Evolutionary conservation across 35 echinoderm and acorn worm genomes (phyloP), one percentile per base, ranked within the genome.

Genomic region (Heliocidaris erythrogramma): DNA sequence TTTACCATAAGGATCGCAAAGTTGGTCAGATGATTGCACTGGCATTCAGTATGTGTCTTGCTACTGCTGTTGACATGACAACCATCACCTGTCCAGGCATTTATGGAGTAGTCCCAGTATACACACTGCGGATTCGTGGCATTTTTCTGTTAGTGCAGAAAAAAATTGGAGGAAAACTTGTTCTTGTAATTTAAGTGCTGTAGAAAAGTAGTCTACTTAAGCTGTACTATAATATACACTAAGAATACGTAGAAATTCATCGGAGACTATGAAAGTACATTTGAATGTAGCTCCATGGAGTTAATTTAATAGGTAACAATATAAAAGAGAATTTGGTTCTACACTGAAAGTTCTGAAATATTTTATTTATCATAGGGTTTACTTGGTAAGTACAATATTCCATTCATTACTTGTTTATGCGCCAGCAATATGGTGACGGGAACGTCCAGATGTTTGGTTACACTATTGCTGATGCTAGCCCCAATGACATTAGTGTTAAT

Each of bases 11-110:
- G 52, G 60, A 95, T 50, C 16, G 95, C 95, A 84, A 95, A 95
- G 59, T 95, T 95, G 12, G 95, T 95, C 50, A 95, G 90, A 32
- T 95, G 95, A 85, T 95, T 88, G 88, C 95, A 95, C 60, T 93
- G 30, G 90, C 95, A 95, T n/a, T 86, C 85, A n/a, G 85, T 30
- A 12, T 32, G 21, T 86, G 85, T 32, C 31, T 86, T 21, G n/a
- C 12, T 17, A 86, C 13, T 86, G 85, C 21, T 86, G 4, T 13
- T 86, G 12, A 86, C 5, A 32, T 30, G 1, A 86, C 85, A 86
- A 21, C 85, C 85, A 32, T 29, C 27, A 24, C n/a, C 29, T 6
- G 21, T 2, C 85, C 85, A 86, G 0, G 85, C 27, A n/a, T 86
- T 86, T 17, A 8, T 32, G 6, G 85, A 6, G 21, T 86, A 86